Base-by-base conservation (phyloP, 2,888 invertebrate species). In the Panorpa germanica region DNA sequence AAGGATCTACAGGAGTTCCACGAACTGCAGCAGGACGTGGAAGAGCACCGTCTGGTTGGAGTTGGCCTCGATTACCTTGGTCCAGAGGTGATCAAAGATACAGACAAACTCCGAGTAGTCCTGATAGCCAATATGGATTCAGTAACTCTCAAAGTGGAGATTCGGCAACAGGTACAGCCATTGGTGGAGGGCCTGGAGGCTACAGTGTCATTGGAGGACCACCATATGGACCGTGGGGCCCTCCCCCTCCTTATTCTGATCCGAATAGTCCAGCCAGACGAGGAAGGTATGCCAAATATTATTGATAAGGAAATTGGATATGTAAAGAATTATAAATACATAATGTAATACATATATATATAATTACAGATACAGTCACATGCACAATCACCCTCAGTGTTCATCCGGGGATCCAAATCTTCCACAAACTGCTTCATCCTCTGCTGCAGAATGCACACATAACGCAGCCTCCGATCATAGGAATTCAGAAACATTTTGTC, bases 211-310 rank as follows among this genome's bases (percentile, higher is more conserved):
- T 68, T 45, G 48, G 57, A 47, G 38, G 65, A 46, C 39, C 70
- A 50, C 44, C 68, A 45, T 55, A 67, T 43, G 54, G 70, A 42
- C 47, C 82, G 11, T 85, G 85, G 85, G 86, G 83, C 0, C 86
- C 85, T 0, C 85, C 85, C 1, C 85, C 86, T 0, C 85, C 85
- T 0, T 86, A 86, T 45, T 80, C 80, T 34, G 78, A 80, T 29
- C 78, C 78, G 20, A 80, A 80, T 40, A 69, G 68, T 38, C 70
- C 70, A 1, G 70, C 70, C 0, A 50, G 70, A 35, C 53, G 69
- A 21, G 57, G 55, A 3, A 50, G 52, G 31, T 53, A n/a, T n/a
- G n/a, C n/a, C n/a, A n/a, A n/a, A n/a, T n/a, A n/a, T n/a, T n/a
- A n/a, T n/a, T n/a, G n/a, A n/a, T n/a, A n/a, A n/a, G n/a, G n/a